Evolutionary conservation across 2,113 vertebrate species (phyloP).

Genomic region (Misgurnus mizolepis): DNA sequence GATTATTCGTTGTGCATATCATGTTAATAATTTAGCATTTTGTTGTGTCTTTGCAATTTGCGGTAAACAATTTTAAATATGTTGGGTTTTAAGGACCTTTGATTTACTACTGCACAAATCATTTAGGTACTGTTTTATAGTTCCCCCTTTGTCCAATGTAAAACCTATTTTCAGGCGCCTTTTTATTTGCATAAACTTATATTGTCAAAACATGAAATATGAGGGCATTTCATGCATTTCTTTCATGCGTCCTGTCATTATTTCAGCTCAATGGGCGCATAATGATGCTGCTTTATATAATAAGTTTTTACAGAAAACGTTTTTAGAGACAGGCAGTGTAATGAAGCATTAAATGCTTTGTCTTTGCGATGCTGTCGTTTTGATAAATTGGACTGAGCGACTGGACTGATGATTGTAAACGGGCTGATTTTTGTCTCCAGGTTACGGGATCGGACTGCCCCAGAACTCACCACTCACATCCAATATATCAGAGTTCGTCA

Average conservation of each 20-base stretch:
- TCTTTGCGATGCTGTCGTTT: background rate
- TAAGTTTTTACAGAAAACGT: background rate
- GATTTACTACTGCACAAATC: no score
- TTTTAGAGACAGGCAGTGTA: background rate
- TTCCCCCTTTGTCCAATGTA: no score
- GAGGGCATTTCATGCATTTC: background rate
- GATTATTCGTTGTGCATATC: no score
- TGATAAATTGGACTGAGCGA: conserved; percentile 19
- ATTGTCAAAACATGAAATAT: conserved; percentile 22
- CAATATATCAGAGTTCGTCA: conserved; percentile 89
- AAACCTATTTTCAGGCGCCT: background rate
- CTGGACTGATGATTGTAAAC: background rate
- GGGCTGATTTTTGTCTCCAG: conserved; percentile 61
- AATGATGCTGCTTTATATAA: background rate
- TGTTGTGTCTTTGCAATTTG: no score
- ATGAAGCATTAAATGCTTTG: background rate
- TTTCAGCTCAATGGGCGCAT: background rate
- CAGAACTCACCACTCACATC: conserved; percentile 87
- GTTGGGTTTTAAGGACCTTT: no score
- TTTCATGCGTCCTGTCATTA: background rate
- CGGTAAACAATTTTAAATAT: no score
- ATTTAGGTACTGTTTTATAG: no score
- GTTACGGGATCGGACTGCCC: conserved; percentile 89
- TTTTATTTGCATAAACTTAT: background rate
- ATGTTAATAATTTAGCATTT: no score